Base-by-base conservation (phyloP, 1,140 invertebrate species). In the Euwallacea fornicatus region DNA sequence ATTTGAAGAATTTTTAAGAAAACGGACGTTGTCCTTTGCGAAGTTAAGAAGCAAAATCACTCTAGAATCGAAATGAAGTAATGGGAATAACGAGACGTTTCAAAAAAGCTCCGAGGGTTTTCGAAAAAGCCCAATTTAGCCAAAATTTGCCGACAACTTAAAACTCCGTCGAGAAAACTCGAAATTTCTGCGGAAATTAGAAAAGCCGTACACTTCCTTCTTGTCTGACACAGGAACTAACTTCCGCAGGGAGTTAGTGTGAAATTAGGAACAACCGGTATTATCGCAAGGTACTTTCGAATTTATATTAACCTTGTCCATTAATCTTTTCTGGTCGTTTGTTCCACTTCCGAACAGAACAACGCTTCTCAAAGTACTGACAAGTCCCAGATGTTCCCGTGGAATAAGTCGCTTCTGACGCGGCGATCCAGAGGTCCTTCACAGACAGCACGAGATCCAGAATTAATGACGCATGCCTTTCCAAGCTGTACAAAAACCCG, bases 391-490 rank as follows among this genome's bases (percentile, higher is more conserved):
- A 10, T 15, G 13, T 33, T 58, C 16, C 16, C 55, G 55, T 16
- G n/a, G 55, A 58, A 15, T n/a, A 7, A 58, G 55, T 58, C 21
- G 13, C 21, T 58, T 58, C 21, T 9, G 55, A 15, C 21, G 6
- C 15, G 13, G 15, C 21, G 55, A 13, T 33, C 55, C 55, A 58
- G 55, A 58, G n/a, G n/a, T 6, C 21, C 55, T 58, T 16, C 55
- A 58, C n/a, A 21, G 55, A 58, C 55, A 16, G 55, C 55, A 58
- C 10, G 46, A 21, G n/a, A 58, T 10, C 10, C 55, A 58, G n/a
- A 21, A 58, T 58, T 58, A 58, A 58, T 58, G 55, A 58, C 55
- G 55, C 55, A 21, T 33, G 55, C 16, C 55, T 58, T 58, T 58
- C 16, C 16, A n/a, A 16, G 55, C 9, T 13, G 55, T 10, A 7